Conservation (phyloP, 2,797 vertebrate species). For the Falco berigora region DNA sequence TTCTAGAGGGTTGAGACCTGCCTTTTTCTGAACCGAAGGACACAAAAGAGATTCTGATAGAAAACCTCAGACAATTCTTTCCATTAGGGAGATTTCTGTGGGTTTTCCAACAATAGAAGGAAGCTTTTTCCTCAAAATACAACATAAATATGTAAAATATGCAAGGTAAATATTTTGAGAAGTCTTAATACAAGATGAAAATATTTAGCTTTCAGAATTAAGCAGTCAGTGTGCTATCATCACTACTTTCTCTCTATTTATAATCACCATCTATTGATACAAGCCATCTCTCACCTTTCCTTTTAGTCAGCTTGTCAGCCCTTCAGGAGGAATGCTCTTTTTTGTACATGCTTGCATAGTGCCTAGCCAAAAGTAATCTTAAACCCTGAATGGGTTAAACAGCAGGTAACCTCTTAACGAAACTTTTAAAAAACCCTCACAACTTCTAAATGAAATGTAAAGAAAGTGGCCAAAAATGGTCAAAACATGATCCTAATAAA, state of each 20-base stretch:
- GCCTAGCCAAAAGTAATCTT: not conserved
- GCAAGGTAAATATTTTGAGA: constrained; percentile 34
- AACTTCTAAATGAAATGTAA: not conserved
- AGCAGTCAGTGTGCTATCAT: not conserved
- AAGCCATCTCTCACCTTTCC: not conserved
- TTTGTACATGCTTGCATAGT: not conserved
- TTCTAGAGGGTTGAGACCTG: not conserved
- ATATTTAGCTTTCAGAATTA: not conserved
- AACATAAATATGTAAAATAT: not conserved
- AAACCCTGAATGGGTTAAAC: not conserved
- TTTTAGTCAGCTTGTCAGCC: not conserved
- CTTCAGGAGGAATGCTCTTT: not conserved
- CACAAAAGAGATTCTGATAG: not conserved
- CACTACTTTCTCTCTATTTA: not conserved
- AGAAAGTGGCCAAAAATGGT: not conserved
- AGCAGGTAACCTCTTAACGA: not conserved
- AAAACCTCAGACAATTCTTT: not conserved
- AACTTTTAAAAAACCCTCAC: not conserved
- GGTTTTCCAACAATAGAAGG: not conserved
- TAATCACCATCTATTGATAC: not conserved
- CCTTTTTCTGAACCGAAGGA: not conserved
- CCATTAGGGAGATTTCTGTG: not conserved
- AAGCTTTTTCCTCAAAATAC: not conserved
- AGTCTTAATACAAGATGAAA: not conserved
- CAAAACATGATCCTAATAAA: not conserved